Evolutionary conservation across 2,888 invertebrate species (phyloP), one percentile per base, ranked within the genome.

Genomic region (Chouioia cunea): DNA sequence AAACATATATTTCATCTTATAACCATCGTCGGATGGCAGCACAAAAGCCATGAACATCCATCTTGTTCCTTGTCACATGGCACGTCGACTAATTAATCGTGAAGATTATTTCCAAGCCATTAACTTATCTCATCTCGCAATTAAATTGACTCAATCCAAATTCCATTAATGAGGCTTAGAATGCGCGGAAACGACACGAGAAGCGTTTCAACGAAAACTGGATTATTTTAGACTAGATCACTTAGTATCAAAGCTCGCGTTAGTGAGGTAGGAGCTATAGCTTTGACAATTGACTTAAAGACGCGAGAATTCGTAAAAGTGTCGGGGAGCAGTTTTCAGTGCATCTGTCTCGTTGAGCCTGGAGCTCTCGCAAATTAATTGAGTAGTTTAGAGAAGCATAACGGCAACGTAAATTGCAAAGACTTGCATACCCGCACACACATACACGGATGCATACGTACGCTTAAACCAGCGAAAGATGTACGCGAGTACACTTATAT

Each of bases 311-410:
- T 56, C 44, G 65, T 60, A 44, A 65, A 70, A 59, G 54, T 70
- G 65, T 65, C 65, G 27, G 27, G 36, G 48, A 65, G 65, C 56
- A 56, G 47, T 56, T 60, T 56, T 44, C 23, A 50, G 16, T 58
- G 64, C 59, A 70, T 23, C 68, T 64, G 64, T 64, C 64, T 64
- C 53, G 68, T 62, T 47, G 53, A 54, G 52, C 27, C 10, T 27
- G 14, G 20, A 36, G 8, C 36, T 36, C 65, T 57, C 16, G 65
- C 43, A 52, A 66, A 71, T 71, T 71, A 66, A 71, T 71, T 65
- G 62, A 52, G 4, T 36, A 50, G 71, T 71, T 66, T 47, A 46
- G 57, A 46, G 10, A 12, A 46, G 46, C 56, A 44, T 62, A 62
- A 59, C 36, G 27, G 54, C 46, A 16, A 46, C 53, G 46, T 50